phyloP scores from a whole-genome alignment of 2,113 vertebrate genomes.

The Patagioenas fasciata region DNA sequence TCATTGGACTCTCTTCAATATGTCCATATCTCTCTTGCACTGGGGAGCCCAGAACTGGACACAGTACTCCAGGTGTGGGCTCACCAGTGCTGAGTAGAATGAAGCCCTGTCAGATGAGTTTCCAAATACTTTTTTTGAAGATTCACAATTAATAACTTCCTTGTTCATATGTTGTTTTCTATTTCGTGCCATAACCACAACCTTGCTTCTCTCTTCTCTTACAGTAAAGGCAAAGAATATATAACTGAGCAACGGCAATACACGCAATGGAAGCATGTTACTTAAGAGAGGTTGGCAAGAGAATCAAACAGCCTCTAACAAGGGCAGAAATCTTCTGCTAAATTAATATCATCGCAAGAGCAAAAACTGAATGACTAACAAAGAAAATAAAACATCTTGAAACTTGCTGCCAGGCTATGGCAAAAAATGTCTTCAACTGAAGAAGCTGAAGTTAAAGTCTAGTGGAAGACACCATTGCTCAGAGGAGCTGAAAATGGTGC shows the following conservation, averaged over 20 bases:
- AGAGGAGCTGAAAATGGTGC: background rate
- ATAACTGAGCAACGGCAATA: background rate
- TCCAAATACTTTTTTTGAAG: background rate
- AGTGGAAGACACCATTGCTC: background rate
- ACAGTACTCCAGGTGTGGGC: no score
- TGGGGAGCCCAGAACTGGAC: no score
- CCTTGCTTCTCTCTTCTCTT: background rate
- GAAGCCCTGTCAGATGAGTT: background rate
- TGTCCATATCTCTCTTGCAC: fast-evolving
- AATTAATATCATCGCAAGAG: background rate
- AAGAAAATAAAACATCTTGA: background rate
- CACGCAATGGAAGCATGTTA: fast-evolving
- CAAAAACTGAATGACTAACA: background rate
- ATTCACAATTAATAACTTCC: background rate
- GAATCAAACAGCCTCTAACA: background rate
- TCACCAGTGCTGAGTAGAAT: background rate
- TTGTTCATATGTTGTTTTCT: background rate
- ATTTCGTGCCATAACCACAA: background rate
- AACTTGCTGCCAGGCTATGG: background rate
- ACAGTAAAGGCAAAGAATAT: background rate
- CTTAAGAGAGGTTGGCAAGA: background rate
- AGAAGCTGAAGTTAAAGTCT: background rate
- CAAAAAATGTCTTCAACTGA: background rate
- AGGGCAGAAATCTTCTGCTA: background rate
- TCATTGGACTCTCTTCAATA: background rate